Percentiles rank a stretch among this genome's conserved stretches.
These are phyloP conservation scores for Vesta saturnalis DNA, from an alignment of 2,888 invertebrate genomes.

Conservation along the genomic window DNA sequence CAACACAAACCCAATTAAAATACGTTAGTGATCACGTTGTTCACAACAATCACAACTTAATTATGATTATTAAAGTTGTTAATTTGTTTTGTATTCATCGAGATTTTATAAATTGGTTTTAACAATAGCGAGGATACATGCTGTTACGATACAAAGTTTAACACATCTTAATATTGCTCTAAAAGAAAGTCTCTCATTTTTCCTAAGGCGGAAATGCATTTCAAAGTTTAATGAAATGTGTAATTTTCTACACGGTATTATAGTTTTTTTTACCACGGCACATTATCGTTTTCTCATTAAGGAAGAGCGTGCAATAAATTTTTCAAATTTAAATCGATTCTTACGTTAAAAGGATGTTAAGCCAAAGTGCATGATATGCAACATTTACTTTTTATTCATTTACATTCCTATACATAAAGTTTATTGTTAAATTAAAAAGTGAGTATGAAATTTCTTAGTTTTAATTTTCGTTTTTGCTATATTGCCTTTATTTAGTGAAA, in stretches of 20 bases:
- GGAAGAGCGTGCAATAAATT: background rate
- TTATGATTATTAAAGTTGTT: background rate
- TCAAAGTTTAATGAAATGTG: background rate
- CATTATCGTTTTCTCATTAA: background rate
- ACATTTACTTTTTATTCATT: background rate
- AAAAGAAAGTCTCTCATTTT: too few species aligned
- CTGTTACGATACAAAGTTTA: too few species aligned
- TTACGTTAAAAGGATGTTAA: background rate
- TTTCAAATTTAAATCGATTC: constrained; percentile 1
- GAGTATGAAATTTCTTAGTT: too few species aligned
- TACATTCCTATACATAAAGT: too few species aligned
- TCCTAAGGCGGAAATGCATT: background rate
- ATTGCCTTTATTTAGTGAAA: too few species aligned
- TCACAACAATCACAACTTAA: background rate
- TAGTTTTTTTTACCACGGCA: background rate
- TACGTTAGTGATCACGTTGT: background rate
- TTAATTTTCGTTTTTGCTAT: too few species aligned
- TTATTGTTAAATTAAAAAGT: too few species aligned
- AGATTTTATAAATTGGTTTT: too few species aligned
- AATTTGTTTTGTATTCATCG: too few species aligned
- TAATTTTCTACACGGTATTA: background rate
- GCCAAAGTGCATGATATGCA: background rate
- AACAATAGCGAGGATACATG: background rate
- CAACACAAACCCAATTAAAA: background rate
- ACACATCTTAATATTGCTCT: too few species aligned